These are phyloP conservation scores for Crotalus helleri DNA, from an alignment of 2,113 vertebrate species.

Conservation along the genomic window DNA sequence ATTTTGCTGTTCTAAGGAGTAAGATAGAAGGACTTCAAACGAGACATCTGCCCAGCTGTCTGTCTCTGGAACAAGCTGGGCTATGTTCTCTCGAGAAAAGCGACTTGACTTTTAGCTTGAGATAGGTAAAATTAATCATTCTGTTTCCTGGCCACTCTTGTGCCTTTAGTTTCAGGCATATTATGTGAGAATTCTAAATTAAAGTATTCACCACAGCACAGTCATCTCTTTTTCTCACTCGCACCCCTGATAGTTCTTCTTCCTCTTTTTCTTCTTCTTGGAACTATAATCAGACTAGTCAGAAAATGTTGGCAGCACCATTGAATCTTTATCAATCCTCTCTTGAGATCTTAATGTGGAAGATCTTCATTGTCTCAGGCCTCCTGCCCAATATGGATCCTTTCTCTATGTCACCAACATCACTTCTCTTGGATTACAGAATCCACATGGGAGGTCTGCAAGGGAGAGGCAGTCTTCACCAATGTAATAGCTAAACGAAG, in stretches of 20 bases:
- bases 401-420: neutral
- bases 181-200: constrained; percentile 5
- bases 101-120: neutral
- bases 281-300: neutral
- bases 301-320: neutral
- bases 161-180: neutral
- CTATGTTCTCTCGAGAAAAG: neutral
- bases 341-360: constrained; percentile 3
- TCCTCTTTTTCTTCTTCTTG: neutral
- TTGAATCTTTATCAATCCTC: neutral
- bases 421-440: neutral
- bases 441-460: neutral
- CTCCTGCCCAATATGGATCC: neutral
- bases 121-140: neutral
- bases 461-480: neutral
- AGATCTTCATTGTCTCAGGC: neutral
- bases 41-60: constrained; percentile 9
- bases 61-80: neutral
- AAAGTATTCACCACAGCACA: neutral
- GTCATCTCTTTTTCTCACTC: neutral
- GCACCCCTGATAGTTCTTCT: neutral
- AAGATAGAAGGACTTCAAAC: neutral
- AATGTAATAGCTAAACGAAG: neutral
- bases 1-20: neutral
- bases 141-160: neutral